Evolutionary conservation across 2,797 vertebrate species (phyloP), one percentile per base, ranked within the genome.

Genomic region (Anguilla anguilla): DNA sequence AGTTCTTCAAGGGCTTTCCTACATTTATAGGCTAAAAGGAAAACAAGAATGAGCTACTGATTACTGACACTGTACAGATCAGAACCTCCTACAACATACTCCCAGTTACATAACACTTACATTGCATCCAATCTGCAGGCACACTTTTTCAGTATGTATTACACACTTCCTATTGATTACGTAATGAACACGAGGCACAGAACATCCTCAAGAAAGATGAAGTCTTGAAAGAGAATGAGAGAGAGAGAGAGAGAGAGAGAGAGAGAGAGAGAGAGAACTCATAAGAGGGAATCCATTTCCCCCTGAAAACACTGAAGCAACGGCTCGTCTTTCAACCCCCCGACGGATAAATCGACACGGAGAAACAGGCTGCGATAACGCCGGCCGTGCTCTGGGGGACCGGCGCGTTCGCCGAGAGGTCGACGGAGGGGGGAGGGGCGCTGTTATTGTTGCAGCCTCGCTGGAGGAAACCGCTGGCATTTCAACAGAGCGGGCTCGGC

Each of bases 171-270:
- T 39, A 31, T 69, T 81, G 39, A 81, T 43, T 49, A 11, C 35
- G 31, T 17, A 74, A 39, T 10, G 10, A 31, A 10, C 2, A 7
- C 5, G 64, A 86, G 74, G 15, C 15, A 77, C 15, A 77, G 51
- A 55, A 46, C 6, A 49, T 55, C 35, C 31, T 39, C 43, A 15
- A 55, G 31, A 19, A 67, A 19, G 6, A 19, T 3, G 5, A 79
- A 59, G 43, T 57, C 86, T 86, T 22, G 46, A 84, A 57, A 39
- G 28, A 55, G 35, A 35, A 74, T n/a, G n/a, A n/a, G n/a, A n/a
- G n/a, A n/a, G 1, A 22, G 79, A 43, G 31, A 46, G 46, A n/a
- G n/a, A n/a, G n/a, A n/a, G n/a, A 39, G 39, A 39, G 39, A 39
- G 3, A 49, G 4, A 67, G 35, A 83, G 69, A 28, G 67, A 74